phyloP scores from a whole-genome alignment of 2,797 vertebrate genomes.

The Brachyalestes nurse region DNA sequence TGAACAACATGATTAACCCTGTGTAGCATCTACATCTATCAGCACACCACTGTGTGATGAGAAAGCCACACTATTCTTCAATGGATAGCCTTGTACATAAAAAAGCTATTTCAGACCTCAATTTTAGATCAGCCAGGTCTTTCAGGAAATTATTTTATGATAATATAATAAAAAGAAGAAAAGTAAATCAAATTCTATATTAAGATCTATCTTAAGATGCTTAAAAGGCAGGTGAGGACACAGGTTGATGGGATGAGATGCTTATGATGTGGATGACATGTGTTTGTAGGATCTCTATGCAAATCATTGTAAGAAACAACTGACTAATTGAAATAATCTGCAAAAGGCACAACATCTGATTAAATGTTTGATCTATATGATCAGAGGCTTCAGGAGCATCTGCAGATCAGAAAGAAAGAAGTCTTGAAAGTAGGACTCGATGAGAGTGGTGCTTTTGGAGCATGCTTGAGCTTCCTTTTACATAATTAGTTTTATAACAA shows the following conservation, averaged over 20 bases:
- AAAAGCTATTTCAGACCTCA: background rate
- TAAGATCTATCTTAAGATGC: background rate
- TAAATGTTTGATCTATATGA: slow-evolving; percentile 6
- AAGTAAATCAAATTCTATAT: background rate
- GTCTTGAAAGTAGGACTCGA: slow-evolving; percentile 13
- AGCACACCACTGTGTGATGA: no score
- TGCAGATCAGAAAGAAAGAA: slow-evolving; percentile 23
- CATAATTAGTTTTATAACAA: background rate
- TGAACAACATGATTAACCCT: background rate
- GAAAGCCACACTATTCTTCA: no score
- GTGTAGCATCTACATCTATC: no score
- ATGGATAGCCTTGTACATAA: no score
- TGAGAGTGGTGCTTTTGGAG: background rate
- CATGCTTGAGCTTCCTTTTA: background rate
- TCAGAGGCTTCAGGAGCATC: background rate
- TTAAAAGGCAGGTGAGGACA: background rate
- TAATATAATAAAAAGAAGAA: background rate
- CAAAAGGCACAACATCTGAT: slow-evolving; percentile 15
- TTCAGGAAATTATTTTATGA: background rate
- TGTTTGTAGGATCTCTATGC: background rate
- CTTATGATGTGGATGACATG: no score
- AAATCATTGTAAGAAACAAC: background rate
- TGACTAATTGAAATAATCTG: slow-evolving; percentile 3
- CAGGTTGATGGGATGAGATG: no score
- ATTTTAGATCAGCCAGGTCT: background rate